Evolutionary conservation across 2,888 invertebrate genomes (phyloP).

Genomic region (Taphrorychus bicolor): DNA sequence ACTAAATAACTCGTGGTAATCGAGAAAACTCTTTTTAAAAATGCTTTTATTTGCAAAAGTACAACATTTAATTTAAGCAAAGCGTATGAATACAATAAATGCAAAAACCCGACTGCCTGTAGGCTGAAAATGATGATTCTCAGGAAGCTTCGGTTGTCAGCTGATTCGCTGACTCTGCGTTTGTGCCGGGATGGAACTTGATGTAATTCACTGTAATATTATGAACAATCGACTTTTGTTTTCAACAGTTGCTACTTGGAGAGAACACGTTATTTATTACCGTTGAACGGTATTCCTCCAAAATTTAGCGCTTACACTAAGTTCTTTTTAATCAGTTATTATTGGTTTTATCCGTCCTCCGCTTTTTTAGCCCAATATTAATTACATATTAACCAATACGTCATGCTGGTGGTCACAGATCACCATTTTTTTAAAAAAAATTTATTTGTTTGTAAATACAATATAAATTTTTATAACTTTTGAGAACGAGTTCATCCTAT

Average conservation of each 20-base stretch:
- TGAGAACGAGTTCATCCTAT: conserved; percentile 39
- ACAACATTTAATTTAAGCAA: no score
- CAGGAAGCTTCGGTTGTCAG: no score
- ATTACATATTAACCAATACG: conserved; percentile 17
- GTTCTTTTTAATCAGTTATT: conserved; percentile 33
- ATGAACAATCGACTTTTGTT: neutral
- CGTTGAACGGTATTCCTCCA: conserved; percentile 9
- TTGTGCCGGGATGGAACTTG: no score
- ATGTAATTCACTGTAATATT: no score
- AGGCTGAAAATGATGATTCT: no score
- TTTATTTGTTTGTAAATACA: conserved; percentile 42
- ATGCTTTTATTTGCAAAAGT: no score
- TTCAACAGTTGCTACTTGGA: conserved; percentile 9
- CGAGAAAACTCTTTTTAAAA: no score
- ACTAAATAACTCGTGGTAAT: no score
- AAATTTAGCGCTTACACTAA: conserved; percentile 14
- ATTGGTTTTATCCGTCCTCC: conserved; percentile 41
- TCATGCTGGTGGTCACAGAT: conserved; percentile 29
- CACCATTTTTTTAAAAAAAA: conserved; percentile 23
- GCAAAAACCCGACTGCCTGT: no score
- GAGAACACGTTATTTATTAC: conserved; percentile 24
- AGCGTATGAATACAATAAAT: no score
- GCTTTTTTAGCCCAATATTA: conserved; percentile 33
- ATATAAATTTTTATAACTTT: conserved; percentile 42
- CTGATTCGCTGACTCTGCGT: no score